These are phyloP conservation scores for Cisticola juncidis DNA, from an alignment of 2,113 vertebrate genomes.

Conservation along the genomic window DNA sequence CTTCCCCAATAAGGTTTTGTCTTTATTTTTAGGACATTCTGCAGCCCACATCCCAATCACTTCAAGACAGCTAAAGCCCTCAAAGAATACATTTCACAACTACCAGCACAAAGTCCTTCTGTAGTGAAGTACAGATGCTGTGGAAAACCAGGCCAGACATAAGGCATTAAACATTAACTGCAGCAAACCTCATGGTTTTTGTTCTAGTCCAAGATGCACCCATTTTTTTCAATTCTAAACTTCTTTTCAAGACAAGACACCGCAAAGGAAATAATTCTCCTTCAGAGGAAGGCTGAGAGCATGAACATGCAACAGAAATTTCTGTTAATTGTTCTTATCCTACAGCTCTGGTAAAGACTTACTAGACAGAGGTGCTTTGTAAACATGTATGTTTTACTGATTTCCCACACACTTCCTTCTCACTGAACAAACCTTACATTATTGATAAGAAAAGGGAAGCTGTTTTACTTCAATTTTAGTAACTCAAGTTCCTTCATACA, in stretches of 20 bases:
- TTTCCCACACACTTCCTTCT: neutral
- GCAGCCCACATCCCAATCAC: neutral
- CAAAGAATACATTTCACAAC: neutral
- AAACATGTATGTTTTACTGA: neutral
- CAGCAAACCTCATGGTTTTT: neutral
- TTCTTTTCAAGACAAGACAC: neutral
- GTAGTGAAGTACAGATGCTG: neutral
- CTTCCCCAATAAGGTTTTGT: neutral
- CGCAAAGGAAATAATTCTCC: neutral
- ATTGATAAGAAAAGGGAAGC: neutral
- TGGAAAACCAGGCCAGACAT: neutral
- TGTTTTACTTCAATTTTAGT: neutral
- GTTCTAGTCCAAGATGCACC: neutral
- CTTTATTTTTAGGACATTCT: neutral
- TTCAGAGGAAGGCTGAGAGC: neutral
- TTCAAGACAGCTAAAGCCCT: neutral
- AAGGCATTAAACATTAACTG: neutral
- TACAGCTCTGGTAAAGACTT: neutral
- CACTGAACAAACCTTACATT: neutral
- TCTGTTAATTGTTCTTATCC: neutral
- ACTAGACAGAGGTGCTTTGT: neutral
- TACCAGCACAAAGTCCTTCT: neutral
- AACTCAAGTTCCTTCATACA: neutral
- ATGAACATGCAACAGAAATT: neutral
- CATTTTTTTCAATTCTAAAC: neutral